A percentile compares a stretch with the other conserved stretches of the same genome.
Conservation (phyloP, 92 coral and sea anemone genomes). For the Palythoa heliodiscus region DNA sequence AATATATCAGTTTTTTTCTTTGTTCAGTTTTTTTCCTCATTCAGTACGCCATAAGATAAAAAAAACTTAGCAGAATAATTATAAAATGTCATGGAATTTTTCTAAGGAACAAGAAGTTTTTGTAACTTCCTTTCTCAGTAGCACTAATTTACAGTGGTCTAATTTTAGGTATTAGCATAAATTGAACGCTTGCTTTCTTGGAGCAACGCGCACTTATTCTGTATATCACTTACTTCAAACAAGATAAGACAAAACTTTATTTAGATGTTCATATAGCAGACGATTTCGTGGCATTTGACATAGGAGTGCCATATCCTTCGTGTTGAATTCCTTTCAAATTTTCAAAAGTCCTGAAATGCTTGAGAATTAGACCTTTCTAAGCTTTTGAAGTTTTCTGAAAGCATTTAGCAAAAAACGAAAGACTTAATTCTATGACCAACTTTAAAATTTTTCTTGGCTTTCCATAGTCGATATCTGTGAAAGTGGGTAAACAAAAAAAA, state of each 20-base stretch:
- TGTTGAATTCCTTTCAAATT: background rate
- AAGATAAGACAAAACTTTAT: background rate
- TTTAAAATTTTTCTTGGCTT: background rate
- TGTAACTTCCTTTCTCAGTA: background rate
- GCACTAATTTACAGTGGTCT: background rate
- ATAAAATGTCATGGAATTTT: no score
- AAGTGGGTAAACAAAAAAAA: no score
- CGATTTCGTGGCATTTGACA: background rate
- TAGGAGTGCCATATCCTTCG: background rate
- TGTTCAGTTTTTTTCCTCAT: background rate
- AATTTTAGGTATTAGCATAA: background rate
- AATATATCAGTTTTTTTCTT: background rate
- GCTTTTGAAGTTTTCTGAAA: slow-evolving; percentile 12
- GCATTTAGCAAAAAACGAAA: background rate
- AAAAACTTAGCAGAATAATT: no score
- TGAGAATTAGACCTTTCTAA: slow-evolving; percentile 17
- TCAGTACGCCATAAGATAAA: background rate
- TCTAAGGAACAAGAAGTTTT: background rate
- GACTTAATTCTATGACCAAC: background rate
- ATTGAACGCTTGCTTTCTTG: background rate
- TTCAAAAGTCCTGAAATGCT: background rate
- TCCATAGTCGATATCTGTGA: no score
- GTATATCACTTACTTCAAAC: background rate
- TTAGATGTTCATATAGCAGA: background rate
- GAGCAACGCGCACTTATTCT: background rate